Conservation (phyloP, 1,140 invertebrate genomes). For the Stegodyphus mimosarum region DNA sequence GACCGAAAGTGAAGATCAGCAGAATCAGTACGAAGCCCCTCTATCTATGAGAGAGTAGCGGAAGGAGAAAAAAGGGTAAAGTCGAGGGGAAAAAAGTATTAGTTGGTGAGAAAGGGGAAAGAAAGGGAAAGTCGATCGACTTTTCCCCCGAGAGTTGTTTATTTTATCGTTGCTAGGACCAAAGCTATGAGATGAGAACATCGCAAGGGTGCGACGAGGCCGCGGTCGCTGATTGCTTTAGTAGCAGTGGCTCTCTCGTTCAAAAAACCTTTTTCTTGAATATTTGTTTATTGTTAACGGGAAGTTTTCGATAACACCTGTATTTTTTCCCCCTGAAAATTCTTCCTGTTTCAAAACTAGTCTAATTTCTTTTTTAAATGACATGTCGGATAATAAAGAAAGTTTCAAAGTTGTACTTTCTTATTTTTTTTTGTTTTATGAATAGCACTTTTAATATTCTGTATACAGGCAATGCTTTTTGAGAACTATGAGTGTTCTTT, state of each 20-base stretch:
- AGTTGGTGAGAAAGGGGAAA: constrained; percentile 17
- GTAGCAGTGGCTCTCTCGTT: neutral
- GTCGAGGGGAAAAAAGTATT: constrained; percentile 3
- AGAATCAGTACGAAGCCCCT: neutral
- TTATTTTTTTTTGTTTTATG: too few relatives aligned
- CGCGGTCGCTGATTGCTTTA: constrained; percentile 35
- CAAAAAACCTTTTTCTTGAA: too few relatives aligned
- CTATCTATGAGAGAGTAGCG: neutral
- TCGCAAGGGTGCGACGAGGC: neutral
- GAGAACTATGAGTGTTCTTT: too few relatives aligned
- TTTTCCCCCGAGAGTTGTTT: constrained; percentile 38
- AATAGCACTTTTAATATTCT: too few relatives aligned
- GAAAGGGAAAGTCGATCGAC: constrained; percentile 43
- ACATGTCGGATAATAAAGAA: too few relatives aligned
- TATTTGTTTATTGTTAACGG: too few relatives aligned
- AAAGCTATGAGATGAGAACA: neutral
- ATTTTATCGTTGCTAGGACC: constrained; percentile 42
- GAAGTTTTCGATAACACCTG: too few relatives aligned
- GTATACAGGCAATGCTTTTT: too few relatives aligned
- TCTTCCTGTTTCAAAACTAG: too few relatives aligned
- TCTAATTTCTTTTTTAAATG: too few relatives aligned
- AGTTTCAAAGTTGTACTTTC: too few relatives aligned
- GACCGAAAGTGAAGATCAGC: neutral
- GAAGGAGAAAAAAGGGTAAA: neutral
- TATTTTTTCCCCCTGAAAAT: too few relatives aligned